Percentiles rank a stretch among this genome's conserved stretches.
phyloP scores from a whole-genome alignment of 92 coral and sea anemone genomes.

The Galaxea fascicularis region DNA sequence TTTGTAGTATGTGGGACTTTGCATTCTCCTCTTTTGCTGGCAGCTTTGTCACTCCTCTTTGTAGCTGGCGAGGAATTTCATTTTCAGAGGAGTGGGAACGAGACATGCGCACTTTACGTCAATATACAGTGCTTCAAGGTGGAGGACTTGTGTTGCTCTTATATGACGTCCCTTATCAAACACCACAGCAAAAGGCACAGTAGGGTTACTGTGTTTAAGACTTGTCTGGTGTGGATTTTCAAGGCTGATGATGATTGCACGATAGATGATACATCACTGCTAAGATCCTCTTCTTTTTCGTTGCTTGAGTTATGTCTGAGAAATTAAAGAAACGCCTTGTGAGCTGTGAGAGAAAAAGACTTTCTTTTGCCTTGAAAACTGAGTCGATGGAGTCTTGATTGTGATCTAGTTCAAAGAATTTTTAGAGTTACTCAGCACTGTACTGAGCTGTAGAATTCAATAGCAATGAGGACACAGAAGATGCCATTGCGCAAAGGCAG shows the following conservation, averaged over 20 bases:
- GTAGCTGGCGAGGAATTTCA: not conserved
- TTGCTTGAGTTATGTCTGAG: slow-evolving; percentile 5
- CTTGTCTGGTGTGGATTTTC: not conserved
- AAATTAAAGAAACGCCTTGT: not conserved
- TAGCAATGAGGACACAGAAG: too few species aligned
- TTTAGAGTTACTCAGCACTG: too few species aligned
- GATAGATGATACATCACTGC: not conserved
- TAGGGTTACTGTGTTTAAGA: not conserved
- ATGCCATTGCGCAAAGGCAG: too few species aligned
- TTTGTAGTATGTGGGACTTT: not conserved
- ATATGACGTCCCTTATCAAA: slow-evolving; percentile 15
- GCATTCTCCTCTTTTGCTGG: not conserved
- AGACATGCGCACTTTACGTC: not conserved
- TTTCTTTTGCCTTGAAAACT: not conserved
- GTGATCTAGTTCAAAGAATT: too few species aligned
- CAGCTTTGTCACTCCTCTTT: slow-evolving; percentile 10
- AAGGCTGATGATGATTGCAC: slow-evolving; percentile 10
- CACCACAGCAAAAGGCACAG: slow-evolving; percentile 1
- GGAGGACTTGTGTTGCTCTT: not conserved
- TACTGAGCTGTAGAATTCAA: too few species aligned
- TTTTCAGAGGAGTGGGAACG: not conserved
- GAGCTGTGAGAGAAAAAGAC: not conserved
- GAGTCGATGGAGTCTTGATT: too few species aligned
- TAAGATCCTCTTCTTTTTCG: not conserved
- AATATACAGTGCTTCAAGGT: not conserved